Evolutionary conservation across 1,140 invertebrate species (phyloP), one percentile per base, ranked within the genome.

Genomic region (Drosophila seguyi): DNA sequence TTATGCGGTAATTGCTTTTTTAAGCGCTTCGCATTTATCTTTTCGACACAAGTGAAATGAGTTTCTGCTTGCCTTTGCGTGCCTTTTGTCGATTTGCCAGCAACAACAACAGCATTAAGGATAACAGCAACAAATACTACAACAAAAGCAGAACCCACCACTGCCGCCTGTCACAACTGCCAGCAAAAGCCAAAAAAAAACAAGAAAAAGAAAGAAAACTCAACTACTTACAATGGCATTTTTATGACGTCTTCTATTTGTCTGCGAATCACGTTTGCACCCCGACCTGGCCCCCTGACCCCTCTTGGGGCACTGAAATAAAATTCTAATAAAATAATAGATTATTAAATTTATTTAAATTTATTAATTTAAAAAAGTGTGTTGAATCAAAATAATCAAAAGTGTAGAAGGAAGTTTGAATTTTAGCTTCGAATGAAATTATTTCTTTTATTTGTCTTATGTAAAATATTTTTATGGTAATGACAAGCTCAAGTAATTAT

Each of bases 1-100:
- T 90, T 90, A 90, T 90, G 86, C 82, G 86, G 86, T 90, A 90
- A 90, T 90, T 90, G 86, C 87, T 91, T 91, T 90, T 90, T 90
- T 90, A 90, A 90, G 87, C 86, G 87, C 81, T 90, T 87, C 79
- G 76, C 86, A 90, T 90, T 90, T 90, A 90, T 90, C 86, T 91
- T 90, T 90, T 91, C 87, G 81, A 88, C 85, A 81, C 86, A 85
- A 85, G 61, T 81, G 81, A 88, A 90, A 88, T 85, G 85, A 87
- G 84, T 84, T 87, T 87, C 50, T 68, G 63, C 41, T 36, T 18
- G 50, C 75, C 69, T 53, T 90, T 59, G 81, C 86, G 85, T 90
- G 81, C 66, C 85, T 79, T 72, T 67, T 75, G 68, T 79, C 85
- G 77, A 87, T 83, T 87, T 84, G 73, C 63, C 58, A 74, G 60